Percentiles rank a stretch among this genome's conserved stretches.
Evolutionary conservation across 2,888 invertebrate species (phyloP).

Genomic region (Liposcelis brunnea): DNA sequence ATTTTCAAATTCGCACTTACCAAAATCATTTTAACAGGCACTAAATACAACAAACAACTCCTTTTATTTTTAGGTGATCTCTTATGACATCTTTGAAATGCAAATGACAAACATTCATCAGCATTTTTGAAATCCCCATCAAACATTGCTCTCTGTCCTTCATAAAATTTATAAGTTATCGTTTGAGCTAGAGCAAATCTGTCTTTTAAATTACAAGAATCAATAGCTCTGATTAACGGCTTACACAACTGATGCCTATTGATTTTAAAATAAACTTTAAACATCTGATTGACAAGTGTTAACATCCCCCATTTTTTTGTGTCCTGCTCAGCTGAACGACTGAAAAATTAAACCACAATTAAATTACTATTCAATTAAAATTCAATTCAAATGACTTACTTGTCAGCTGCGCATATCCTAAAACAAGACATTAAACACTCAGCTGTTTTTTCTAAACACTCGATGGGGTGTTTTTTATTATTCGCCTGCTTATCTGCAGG

Average conservation of each 20-base stretch:
- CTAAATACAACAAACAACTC: conserved; percentile 82
- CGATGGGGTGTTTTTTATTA: conserved; percentile 27
- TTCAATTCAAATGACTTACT: conserved; percentile 28
- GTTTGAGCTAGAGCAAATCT: conserved; percentile 81
- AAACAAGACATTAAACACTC: conserved; percentile 87
- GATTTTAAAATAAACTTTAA: conserved; percentile 92
- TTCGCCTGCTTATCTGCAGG: conserved; percentile 48
- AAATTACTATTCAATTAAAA: no score
- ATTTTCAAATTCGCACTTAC: no score
- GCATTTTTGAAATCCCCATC: conserved; percentile 89
- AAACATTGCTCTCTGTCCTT: conserved; percentile 96
- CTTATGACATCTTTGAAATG: conserved; percentile 78
- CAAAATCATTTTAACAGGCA: conserved; percentile 92
- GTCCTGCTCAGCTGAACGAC: conserved; percentile 60
- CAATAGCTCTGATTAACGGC: conserved; percentile 91
- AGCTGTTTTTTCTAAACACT: conserved; percentile 80
- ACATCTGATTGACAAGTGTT: conserved; percentile 87
- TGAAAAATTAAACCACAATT: conserved; percentile 20
- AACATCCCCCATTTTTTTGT: conserved; percentile 95
- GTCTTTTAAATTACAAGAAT: conserved; percentile 78
- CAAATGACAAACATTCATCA: conserved; percentile 80
- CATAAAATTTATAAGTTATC: conserved; percentile 93
- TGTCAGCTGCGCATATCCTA: conserved; percentile 87
- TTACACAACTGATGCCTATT: conserved; percentile 78
- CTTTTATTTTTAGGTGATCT: conserved; percentile 72